These are phyloP conservation scores for Okamejei kenojei DNA, from an alignment of 2,797 vertebrate genomes.

Conservation along the genomic window DNA sequence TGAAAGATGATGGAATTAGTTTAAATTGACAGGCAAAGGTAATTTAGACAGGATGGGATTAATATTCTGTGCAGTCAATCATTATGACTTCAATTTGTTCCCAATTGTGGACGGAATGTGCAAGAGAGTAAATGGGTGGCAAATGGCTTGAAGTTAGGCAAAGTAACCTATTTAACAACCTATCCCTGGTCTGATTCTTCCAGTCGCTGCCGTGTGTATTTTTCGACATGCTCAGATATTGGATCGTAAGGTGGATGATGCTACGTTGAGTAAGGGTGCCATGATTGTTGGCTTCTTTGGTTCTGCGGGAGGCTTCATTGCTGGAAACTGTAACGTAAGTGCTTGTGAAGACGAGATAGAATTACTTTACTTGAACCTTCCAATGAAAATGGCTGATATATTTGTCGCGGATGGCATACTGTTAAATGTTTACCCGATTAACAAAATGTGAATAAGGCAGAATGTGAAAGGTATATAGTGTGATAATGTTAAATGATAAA, in stretches of 20 bases:
- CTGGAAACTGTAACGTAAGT: slow-evolving; percentile 38
- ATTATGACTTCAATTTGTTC: not conserved
- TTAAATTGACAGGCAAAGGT: not conserved
- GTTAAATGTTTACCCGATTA: not conserved
- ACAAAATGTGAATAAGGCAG: not conserved
- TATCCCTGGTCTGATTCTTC: not conserved
- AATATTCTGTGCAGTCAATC: not conserved
- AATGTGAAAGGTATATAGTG: too few relatives aligned
- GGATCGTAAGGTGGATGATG: slow-evolving; percentile 9
- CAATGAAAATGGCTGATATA: not conserved
- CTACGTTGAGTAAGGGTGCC: not conserved
- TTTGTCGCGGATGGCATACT: too few relatives aligned
- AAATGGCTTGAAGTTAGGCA: not conserved
- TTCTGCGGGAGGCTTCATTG: slow-evolving; percentile 26
- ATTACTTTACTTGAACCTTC: too few relatives aligned
- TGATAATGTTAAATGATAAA: too few relatives aligned
- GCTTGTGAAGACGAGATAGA: not conserved
- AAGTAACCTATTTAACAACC: not conserved
- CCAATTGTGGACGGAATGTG: not conserved
- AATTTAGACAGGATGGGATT: not conserved
- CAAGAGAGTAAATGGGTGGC: not conserved
- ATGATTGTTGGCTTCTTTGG: slow-evolving; percentile 26
- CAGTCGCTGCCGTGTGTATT: slow-evolving; percentile 12
- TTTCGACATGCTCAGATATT: slow-evolving; percentile 35
- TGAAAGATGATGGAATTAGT: not conserved